A percentile compares a stretch with the other conserved stretches of the same genome.
phyloP scores from a whole-genome alignment of 2,888 invertebrate species.

The Meandrusa payeni region DNA sequence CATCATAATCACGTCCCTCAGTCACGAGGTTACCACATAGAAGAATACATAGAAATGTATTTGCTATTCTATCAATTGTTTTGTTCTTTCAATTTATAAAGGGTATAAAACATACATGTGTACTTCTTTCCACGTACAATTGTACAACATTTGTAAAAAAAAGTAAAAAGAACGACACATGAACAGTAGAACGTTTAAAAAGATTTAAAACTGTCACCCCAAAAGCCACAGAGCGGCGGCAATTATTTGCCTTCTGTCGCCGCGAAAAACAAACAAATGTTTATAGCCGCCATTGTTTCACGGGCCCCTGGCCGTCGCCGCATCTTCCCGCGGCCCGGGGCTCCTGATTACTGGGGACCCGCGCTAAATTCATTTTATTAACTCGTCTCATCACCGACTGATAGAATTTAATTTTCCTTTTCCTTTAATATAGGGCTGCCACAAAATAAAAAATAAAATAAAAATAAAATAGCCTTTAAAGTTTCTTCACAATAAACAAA shows the following conservation, averaged over 20 bases:
- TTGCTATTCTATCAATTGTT: no score
- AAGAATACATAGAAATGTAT: no score
- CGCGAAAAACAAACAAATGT: constrained; percentile 63
- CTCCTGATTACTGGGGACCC: constrained; percentile 61
- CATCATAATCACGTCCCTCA: no score
- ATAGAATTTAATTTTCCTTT: constrained; percentile 72
- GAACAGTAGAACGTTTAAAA: constrained; percentile 39
- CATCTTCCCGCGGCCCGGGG: constrained; percentile 41
- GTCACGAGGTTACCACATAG: no score
- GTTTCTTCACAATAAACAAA: no score
- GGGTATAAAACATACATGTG: no score
- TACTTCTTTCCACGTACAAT: no score
- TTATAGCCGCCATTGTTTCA: constrained; percentile 67
- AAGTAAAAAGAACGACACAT: constrained; percentile 19
- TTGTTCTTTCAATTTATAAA: no score
- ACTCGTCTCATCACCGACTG: constrained; percentile 76
- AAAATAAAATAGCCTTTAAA: no score
- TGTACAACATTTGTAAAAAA: background rate
- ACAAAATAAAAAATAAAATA: constrained; percentile 3
- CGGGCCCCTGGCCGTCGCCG: constrained; percentile 53
- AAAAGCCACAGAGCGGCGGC: constrained; percentile 39
- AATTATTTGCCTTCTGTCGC: constrained; percentile 71
- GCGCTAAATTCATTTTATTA: constrained; percentile 75
- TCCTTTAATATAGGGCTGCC: constrained; percentile 47
- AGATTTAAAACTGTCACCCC: constrained; percentile 45